phyloP scores from a whole-genome alignment of 2,888 invertebrate species.

The Leptothorax acervorum region DNA sequence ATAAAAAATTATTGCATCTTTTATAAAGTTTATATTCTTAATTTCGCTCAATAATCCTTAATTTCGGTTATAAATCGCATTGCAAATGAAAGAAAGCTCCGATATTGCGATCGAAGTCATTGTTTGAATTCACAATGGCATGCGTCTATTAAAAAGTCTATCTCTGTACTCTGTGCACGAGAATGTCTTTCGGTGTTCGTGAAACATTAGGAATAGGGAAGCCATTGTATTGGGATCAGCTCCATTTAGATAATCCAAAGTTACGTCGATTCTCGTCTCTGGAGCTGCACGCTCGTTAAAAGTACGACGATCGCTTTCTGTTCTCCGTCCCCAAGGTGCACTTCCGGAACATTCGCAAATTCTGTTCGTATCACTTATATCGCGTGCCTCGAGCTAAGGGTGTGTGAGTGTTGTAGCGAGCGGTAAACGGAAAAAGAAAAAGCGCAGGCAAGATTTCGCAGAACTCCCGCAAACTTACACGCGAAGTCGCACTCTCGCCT shows the following conservation, averaged over 20 bases:
- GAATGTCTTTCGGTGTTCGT: constrained; percentile 33
- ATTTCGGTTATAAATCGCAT: background rate
- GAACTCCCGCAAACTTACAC: background rate
- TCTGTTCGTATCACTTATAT: constrained; percentile 48
- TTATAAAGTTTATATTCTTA: background rate
- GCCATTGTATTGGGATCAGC: constrained; percentile 66
- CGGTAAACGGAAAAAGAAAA: constrained; percentile 6
- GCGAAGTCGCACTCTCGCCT: constrained; percentile 1
- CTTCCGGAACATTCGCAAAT: constrained; percentile 50
- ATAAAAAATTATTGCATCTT: background rate
- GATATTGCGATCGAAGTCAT: constrained; percentile 22
- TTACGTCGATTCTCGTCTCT: constrained; percentile 45
- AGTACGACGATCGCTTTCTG: constrained; percentile 52
- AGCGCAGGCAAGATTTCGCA: constrained; percentile 14
- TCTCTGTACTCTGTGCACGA: background rate
- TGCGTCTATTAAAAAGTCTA: background rate
- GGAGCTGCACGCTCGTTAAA: constrained; percentile 45
- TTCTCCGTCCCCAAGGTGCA: constrained; percentile 45
- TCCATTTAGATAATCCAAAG: constrained; percentile 68
- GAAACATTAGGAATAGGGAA: constrained; percentile 31
- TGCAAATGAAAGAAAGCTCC: background rate
- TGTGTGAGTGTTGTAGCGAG: background rate
- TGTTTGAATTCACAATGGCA: constrained; percentile 49
- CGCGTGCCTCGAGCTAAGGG: constrained; percentile 4
- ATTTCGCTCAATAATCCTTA: background rate